A percentile compares a stretch with the other conserved stretches of the same genome.
Evolutionary conservation across 2,888 invertebrate species (phyloP).

Genomic region (Zaprionus bogoriensis): DNA sequence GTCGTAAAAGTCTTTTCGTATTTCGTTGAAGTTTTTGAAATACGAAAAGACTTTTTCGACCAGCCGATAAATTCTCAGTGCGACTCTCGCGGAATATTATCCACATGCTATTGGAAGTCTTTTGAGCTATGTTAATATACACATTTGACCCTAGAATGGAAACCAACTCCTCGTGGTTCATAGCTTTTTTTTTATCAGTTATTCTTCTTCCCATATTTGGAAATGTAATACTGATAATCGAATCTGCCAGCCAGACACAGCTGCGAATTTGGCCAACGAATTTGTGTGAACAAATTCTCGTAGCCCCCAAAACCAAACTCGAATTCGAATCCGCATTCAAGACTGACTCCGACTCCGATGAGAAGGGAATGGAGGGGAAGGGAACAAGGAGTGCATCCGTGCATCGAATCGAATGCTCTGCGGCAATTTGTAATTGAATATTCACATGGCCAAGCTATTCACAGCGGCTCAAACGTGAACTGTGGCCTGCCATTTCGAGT

Average conservation of each 20-base stretch:
- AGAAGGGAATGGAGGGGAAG: not conserved
- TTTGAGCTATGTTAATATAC: no score
- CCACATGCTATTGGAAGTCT: no score
- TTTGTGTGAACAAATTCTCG: no score
- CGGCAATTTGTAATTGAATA: conserved; percentile 43
- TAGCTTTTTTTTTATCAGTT: no score
- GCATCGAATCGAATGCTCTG: conserved; percentile 2
- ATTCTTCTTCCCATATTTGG: no score
- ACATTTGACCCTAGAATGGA: no score
- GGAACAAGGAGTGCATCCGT: not conserved
- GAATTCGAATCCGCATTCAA: not conserved
- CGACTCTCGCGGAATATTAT: no score
- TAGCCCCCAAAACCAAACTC: not conserved
- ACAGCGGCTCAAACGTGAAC: conserved; percentile 11
- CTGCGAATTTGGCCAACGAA: not conserved
- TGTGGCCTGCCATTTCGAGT: conserved; percentile 44
- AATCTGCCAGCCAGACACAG: not conserved
- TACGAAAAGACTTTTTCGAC: no score
- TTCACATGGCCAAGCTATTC: conserved; percentile 35
- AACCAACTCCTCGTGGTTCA: no score
- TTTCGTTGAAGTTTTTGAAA: no score
- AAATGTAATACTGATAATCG: not conserved
- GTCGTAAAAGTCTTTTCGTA: no score
- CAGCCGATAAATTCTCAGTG: no score
- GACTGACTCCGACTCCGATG: not conserved